Evolutionary conservation across 1,140 invertebrate species (phyloP), one percentile per base, ranked within the genome.

Genomic region (Thaumetopoea pityocampa): DNA sequence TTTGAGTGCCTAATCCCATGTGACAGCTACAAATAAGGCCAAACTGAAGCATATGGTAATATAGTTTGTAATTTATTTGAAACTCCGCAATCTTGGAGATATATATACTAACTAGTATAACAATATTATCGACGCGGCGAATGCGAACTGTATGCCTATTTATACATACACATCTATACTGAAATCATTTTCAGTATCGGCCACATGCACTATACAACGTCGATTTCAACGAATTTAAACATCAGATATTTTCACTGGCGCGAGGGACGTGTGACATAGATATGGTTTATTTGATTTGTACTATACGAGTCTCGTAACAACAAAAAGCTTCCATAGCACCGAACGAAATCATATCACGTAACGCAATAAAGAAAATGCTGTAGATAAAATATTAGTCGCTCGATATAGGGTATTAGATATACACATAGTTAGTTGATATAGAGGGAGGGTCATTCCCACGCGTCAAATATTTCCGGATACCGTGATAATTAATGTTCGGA

Each of bases 11-110:
- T 44, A 50, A 51, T 32, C 32, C 30, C 50, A 16, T 45, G 27
- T 46, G 8, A 37, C 33, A 40, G 37, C 22, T 34, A 23, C 24
- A 36, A n/a, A n/a, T n/a, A n/a, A n/a, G n/a, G n/a, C n/a, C n/a
- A n/a, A n/a, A n/a, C n/a, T n/a, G n/a, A n/a, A n/a, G n/a, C n/a
- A n/a, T n/a, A n/a, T 48, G 45, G 34, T 34, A 52, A 54, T 60
- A 62, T 61, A 65, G 55, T 64, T 72, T 33, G 63, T 72, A 77
- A 77, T 81, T 70, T 76, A 77, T 79, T 71, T 56, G 46, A 63
- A 65, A 67, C 55, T 67, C 63, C 59, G 50, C 56, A 51, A 51
- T 52, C 60, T 60, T 58, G 67, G 65, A 77, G 70, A 76, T 79
- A 76, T 76, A 73, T 82, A 76, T 79, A 67, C 48, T 49, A 46